phyloP scores from a whole-genome alignment of 2,888 invertebrate genomes.

The Hofmannophila pseudospretella region DNA sequence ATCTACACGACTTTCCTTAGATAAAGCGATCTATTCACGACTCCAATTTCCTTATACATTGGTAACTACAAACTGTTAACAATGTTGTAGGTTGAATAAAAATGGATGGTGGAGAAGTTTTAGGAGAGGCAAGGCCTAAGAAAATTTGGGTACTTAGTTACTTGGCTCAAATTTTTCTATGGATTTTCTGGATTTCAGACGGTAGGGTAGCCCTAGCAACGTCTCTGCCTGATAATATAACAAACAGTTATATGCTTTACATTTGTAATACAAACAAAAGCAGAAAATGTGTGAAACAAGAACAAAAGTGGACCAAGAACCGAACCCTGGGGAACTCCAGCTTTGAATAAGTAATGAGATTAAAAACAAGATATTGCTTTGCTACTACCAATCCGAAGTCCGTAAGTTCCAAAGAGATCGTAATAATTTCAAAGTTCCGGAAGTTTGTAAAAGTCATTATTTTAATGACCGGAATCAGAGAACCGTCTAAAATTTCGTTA shows the following conservation, averaged over 20 bases:
- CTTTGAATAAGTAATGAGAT: neutral
- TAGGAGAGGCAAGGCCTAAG: too few species aligned
- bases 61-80: too few species aligned
- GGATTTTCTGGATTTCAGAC: too few species aligned
- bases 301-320: neutral
- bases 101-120: too few species aligned
- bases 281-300: neutral
- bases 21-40: neutral
- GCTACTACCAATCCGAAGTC: neutral
- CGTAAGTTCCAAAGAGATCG: neutral
- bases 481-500: too few species aligned
- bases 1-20: slow-evolving; percentile 7
- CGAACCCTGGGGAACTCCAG: neutral
- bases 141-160: too few species aligned
- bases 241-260: neutral
- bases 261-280: too few species aligned
- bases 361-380: neutral
- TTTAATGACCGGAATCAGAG: too few species aligned
- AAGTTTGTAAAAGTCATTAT: neutral
- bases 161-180: neutral
- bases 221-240: too few species aligned
- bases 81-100: too few species aligned
- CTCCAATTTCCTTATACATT: neutral
- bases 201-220: too few species aligned
- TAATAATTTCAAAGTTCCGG: neutral